A percentile compares a stretch with the other conserved stretches of the same genome.
These are phyloP conservation scores for Drosophila neonasuta DNA, from an alignment of 2,888 invertebrate genomes.

Conservation along the genomic window DNA sequence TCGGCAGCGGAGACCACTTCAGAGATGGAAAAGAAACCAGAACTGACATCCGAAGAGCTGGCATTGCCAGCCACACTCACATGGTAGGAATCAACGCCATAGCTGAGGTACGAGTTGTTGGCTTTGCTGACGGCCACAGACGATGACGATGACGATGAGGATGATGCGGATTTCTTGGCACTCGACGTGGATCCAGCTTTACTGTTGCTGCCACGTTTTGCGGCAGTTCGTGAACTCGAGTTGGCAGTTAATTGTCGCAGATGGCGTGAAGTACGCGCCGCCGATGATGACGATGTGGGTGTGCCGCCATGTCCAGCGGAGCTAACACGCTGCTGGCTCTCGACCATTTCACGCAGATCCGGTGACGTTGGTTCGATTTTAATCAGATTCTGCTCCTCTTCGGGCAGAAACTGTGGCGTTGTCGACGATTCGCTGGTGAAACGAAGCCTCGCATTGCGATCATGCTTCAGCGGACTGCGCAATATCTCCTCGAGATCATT, in stretches of 20 bases:
- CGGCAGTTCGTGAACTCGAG: slow-evolving; percentile 24
- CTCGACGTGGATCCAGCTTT: slow-evolving; percentile 28
- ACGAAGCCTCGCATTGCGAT: slow-evolving; percentile 73
- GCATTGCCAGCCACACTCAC: slow-evolving; percentile 55
- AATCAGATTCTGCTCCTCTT: slow-evolving; percentile 76
- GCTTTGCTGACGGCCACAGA: slow-evolving; percentile 35
- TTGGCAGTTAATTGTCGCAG: slow-evolving; percentile 60
- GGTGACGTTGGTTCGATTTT: slow-evolving; percentile 79
- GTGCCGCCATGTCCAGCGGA: slow-evolving; percentile 33
- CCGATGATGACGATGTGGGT: slow-evolving; percentile 41
- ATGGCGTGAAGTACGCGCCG: slow-evolving; percentile 68
- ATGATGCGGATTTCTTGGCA: slow-evolving; percentile 46
- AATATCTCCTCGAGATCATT: slow-evolving; percentile 82
- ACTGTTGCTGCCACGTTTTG: slow-evolving; percentile 29
- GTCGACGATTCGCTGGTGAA: slow-evolving; percentile 79
- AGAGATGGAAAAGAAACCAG: slow-evolving; percentile 71
- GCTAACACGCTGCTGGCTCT: slow-evolving; percentile 56
- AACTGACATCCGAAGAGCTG: slow-evolving; percentile 59
- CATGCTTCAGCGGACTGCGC: slow-evolving; percentile 80
- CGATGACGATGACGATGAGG: slow-evolving; percentile 3
- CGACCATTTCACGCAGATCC: slow-evolving; percentile 77
- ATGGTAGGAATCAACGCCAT: slow-evolving; percentile 65
- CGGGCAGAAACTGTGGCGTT: slow-evolving; percentile 72
- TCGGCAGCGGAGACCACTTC: slow-evolving; percentile 70
- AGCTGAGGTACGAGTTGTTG: slow-evolving; percentile 62